Evolutionary conservation across 2,888 invertebrate species (phyloP), one percentile per base, ranked within the genome.

Genomic region (Chirona hameri): DNA sequence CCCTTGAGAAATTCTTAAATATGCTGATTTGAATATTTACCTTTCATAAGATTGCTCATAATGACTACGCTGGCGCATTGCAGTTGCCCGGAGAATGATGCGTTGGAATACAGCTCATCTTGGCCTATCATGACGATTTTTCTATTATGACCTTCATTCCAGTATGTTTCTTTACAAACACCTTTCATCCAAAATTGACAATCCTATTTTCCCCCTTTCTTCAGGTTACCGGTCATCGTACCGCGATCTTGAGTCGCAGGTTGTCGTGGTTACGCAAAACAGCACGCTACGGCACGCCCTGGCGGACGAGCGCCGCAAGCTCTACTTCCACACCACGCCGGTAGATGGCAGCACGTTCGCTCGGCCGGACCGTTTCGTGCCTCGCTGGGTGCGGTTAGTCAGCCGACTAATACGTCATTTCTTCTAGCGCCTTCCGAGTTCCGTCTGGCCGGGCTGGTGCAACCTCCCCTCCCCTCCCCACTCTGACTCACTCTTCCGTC

Each of bases 241-340:
- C 85, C 92, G 96, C 57, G 99, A 99, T 88, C 90, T 99, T 29
- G 99, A 99, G 89, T 94, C 95, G 0, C 98, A 99, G 88, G 90
- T 99, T 0, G 94, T 94, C 55, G 90, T 99, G 83, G 91, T 97
- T 4, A 99, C 99, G 0, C 90, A 90, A 81, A 94, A 95, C 87
- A 87, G 88, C 83, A 87, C 89, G 1, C 89, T 97, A 31, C 91
- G 91, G 85, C 87, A 90, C 83, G 90, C 91, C 52, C 89, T 98
- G 10, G 92, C 94, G 85, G 88, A 91, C 65, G 98, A 99, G 88
- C 93, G 94, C 86, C 89, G 91, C 81, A 89, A 90, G 69, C 90
- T 99, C 31, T 96, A 93, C 87, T 88, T 91, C 46, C 86, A 87
- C 52, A 88, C 90, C 0, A 86, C 86, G 2, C 85, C 86, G 12